phyloP scores from a whole-genome alignment of 2,113 vertebrate genomes.

The Gnathonemus echidnorhynchus region DNA sequence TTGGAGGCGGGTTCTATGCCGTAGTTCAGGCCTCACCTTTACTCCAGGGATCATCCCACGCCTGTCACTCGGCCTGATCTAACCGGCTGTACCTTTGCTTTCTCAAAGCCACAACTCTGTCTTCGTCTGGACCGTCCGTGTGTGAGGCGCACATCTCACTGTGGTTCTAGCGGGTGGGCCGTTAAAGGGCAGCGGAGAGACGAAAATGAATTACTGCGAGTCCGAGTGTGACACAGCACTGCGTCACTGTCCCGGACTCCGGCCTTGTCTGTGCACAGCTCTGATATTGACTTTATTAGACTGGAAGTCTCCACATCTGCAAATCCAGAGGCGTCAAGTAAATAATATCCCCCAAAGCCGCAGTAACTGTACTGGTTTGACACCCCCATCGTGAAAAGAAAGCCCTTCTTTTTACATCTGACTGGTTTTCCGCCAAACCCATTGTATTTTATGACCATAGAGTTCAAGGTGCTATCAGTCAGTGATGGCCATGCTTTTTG shows the following conservation, averaged over 20 bases:
- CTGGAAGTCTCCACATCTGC: background rate
- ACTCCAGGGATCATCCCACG: background rate
- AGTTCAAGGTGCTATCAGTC: background rate
- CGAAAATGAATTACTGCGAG: background rate
- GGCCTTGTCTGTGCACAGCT: background rate
- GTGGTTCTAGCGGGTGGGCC: background rate
- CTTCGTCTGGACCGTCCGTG: too few relatives aligned
- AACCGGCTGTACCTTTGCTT: background rate
- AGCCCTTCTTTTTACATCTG: background rate
- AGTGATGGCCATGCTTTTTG: background rate
- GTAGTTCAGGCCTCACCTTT: background rate
- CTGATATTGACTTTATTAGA: background rate
- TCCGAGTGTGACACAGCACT: background rate
- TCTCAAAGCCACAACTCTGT: background rate
- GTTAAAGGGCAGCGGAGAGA: background rate
- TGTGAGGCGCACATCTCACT: background rate
- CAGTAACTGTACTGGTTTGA: background rate
- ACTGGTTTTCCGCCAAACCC: background rate
- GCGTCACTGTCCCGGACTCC: background rate
- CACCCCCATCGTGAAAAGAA: background rate
- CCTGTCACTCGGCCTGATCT: background rate
- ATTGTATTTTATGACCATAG: background rate
- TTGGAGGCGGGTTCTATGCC: background rate
- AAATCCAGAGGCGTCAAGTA: background rate
- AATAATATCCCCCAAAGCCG: background rate